phyloP scores from a whole-genome alignment of 1,140 invertebrate species.

The Pteromalus puparum region DNA sequence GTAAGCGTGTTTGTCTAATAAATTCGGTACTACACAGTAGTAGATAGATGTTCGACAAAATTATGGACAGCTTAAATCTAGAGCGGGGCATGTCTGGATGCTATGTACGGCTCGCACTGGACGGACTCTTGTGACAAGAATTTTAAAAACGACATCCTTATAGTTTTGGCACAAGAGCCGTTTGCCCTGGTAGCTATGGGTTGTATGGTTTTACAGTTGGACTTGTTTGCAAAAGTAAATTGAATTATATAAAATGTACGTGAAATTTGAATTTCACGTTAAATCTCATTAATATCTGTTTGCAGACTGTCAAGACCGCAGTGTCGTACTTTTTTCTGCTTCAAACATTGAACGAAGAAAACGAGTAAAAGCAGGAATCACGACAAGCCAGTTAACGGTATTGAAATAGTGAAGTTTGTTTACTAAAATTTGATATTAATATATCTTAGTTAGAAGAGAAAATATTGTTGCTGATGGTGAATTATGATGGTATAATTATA shows the following conservation, averaged over 20 bases:
- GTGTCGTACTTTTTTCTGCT: conserved; percentile 23
- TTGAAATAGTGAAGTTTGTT: too few species aligned
- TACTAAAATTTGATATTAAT: too few species aligned
- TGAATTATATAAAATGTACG: not conserved
- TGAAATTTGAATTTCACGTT: not conserved
- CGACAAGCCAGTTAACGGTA: too few species aligned
- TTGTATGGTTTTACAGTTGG: not conserved
- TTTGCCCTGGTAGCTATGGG: not conserved
- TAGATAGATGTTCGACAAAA: too few species aligned
- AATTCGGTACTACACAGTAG: too few species aligned
- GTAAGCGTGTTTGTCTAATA: not conserved
- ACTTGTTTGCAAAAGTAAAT: not conserved
- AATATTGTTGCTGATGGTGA: too few species aligned
- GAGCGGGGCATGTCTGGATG: conserved; percentile 49
- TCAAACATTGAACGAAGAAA: not conserved
- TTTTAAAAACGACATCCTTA: not conserved
- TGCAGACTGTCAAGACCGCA: not conserved
- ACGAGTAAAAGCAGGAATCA: too few species aligned
- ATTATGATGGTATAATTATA: too few species aligned
- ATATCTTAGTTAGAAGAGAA: too few species aligned
- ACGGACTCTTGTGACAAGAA: not conserved
- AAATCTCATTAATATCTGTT: not conserved
- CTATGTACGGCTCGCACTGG: conserved; percentile 49
- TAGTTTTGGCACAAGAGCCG: not conserved
- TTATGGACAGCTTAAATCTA: not conserved